These are phyloP conservation scores for Luscinia luscinia DNA, from an alignment of 2,797 vertebrate genomes.

Conservation along the genomic window DNA sequence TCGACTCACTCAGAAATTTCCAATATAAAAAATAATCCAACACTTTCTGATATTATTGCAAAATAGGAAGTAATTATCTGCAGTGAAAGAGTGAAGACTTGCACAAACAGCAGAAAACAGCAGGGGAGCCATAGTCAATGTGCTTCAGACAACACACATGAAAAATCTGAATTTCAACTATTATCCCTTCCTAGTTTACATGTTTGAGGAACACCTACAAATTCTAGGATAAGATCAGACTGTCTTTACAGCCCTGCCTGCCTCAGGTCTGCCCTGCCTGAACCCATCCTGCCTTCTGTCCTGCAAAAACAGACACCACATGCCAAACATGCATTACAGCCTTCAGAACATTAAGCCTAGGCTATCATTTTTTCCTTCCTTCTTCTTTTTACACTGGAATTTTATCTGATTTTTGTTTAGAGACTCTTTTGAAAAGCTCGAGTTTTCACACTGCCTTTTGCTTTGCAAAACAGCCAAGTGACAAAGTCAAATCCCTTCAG, in stretches of 20 bases:
- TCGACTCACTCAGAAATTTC: neutral
- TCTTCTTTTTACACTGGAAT: neutral
- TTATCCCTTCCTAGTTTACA: neutral
- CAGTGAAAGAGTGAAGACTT: neutral
- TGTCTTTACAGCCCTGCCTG: neutral
- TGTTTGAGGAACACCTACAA: neutral
- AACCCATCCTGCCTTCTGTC: neutral
- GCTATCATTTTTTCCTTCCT: neutral
- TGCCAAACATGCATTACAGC: neutral
- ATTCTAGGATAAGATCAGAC: neutral
- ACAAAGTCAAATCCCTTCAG: neutral
- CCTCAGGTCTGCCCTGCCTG: neutral
- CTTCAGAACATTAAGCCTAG: neutral
- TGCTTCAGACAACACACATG: neutral
- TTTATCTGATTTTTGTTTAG: neutral
- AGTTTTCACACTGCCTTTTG: neutral
- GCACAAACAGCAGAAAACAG: neutral
- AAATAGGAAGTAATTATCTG: neutral
- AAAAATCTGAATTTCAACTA: neutral
- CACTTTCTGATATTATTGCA: neutral
- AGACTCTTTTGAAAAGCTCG: neutral
- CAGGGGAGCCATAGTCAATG: neutral
- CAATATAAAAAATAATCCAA: neutral
- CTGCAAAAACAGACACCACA: neutral
- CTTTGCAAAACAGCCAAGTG: neutral